Evolutionary conservation across 2,113 vertebrate genomes (phyloP).

Genomic region (Xenopus laevis): DNA sequence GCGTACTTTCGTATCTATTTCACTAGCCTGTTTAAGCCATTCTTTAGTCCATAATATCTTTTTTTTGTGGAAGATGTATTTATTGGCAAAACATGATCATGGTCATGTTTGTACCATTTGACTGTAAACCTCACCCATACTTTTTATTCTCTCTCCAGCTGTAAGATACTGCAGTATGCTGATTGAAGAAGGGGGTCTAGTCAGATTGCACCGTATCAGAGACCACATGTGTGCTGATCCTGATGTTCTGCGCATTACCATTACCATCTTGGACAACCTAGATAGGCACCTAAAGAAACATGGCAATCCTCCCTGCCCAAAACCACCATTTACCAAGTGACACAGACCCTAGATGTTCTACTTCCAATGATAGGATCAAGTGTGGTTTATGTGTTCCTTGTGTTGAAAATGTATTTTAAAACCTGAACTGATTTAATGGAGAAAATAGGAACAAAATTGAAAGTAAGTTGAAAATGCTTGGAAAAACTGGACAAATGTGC

Average conservation of each 20-base stretch:
- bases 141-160: slow-evolving; percentile 64
- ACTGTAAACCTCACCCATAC: too few species aligned
- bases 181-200: slow-evolving; percentile 91
- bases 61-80: too few species aligned
- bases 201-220: slow-evolving; percentile 83
- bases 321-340: slow-evolving; percentile 61
- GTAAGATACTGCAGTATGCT: slow-evolving; percentile 96
- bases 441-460: too few species aligned
- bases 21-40: too few species aligned
- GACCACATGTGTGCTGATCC: slow-evolving; percentile 81
- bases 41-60: too few species aligned
- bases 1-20: too few species aligned
- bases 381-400: too few species aligned
- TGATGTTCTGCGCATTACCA: slow-evolving; percentile 80
- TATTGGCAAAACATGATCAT: too few species aligned
- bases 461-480: too few species aligned
- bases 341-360: neutral
- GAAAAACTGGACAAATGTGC: too few species aligned
- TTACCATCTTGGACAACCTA: slow-evolving; percentile 89
- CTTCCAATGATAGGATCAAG: neutral
- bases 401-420: neutral
- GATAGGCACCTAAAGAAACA: slow-evolving; percentile 85
- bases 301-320: slow-evolving; percentile 70
- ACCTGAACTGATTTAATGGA: too few species aligned
- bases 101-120: too few species aligned